Evolutionary conservation across 2,797 vertebrate species (phyloP), one percentile per base, ranked within the genome.

Genomic region (Enteromius treurensis): DNA sequence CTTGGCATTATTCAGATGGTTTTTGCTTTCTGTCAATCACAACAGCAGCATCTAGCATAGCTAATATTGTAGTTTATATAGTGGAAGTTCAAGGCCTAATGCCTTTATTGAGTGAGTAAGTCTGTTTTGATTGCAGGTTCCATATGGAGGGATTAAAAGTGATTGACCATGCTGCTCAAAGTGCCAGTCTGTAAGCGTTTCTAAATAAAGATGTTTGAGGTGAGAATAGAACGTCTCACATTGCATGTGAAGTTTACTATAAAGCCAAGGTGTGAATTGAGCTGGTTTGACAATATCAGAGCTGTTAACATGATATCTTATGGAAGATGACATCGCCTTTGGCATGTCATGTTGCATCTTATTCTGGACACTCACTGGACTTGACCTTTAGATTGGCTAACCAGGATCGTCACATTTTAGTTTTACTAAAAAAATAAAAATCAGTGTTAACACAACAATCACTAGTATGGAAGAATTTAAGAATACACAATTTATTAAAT

Each of bases 71-170:
- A n/a, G 17, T 49, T 19, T 15, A 10, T 71, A 21, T 74, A 40
- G 32, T 7, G 29, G 64, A 40, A 55, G 5, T 32, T 78, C 15
- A 78, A 40, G 32, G 32, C 15, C 67, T 71, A 10, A 47, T 4
- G n/a, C 23, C n/a, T 70, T 26, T 79, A 73, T 55, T 74, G 4
- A 32, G 45, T 42, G 21, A 74, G 37, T 34, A 37, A 47, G 80
- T 74, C 75, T 19, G 29, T 42, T 64, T 79, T 86, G 10, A 55
- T 79, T 76, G 60, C 37, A 21, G 47, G 37, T 34, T 64, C 47
- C 75, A 60, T 74, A 49, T 77, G 49, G 60, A 79, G 37, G 60
- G 77, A 82, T 82, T 86, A 86, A 78, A 78, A 49, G 47, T 68
- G 76, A 82, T 62, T 45, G 55, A 40, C 42, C 55, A 47, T 60